phyloP scores from a whole-genome alignment of 1,140 invertebrate genomes.

The Wiebesia pumilae region DNA sequence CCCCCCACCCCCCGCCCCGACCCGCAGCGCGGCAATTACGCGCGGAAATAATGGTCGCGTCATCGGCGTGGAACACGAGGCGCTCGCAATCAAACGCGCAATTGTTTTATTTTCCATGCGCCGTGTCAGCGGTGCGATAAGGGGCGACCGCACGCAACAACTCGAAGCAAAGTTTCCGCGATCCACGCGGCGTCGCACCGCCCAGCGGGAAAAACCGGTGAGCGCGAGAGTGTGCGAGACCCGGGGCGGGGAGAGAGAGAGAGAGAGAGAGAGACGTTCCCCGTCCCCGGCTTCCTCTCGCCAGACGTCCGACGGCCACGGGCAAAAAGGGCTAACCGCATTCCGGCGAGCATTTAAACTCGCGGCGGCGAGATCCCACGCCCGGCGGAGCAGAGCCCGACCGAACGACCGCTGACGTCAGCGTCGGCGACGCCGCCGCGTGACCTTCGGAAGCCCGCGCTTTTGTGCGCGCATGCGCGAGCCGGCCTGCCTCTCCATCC shows the following conservation, averaged over 20 bases:
- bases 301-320: slow-evolving; percentile 11
- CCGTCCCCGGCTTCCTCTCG: slow-evolving; percentile 47
- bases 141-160: not conserved
- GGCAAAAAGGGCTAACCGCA: slow-evolving; percentile 68
- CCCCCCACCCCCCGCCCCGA: no score
- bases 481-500: not conserved
- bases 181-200: not conserved
- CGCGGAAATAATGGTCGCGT: not conserved
- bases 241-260: not conserved
- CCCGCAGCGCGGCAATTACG: no score
- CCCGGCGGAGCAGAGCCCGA: slow-evolving; percentile 55
- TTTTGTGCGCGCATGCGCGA: slow-evolving; percentile 61
- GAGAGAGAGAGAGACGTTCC: not conserved
- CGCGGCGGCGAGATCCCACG: slow-evolving; percentile 63
- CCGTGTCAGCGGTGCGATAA: not conserved
- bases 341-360: slow-evolving; percentile 54
- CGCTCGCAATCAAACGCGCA: not conserved
- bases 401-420: not conserved
- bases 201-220: slow-evolving; percentile 21
- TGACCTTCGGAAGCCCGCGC: slow-evolving; percentile 69
- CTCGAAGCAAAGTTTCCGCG: not conserved
- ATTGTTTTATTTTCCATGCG: slow-evolving; percentile 6
- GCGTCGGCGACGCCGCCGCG: slow-evolving; percentile 39
- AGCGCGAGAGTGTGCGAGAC: not conserved
- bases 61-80: not conserved